These are phyloP conservation scores for Isoperla grammatica DNA, from an alignment of 2,888 invertebrate species.

Conservation along the genomic window DNA sequence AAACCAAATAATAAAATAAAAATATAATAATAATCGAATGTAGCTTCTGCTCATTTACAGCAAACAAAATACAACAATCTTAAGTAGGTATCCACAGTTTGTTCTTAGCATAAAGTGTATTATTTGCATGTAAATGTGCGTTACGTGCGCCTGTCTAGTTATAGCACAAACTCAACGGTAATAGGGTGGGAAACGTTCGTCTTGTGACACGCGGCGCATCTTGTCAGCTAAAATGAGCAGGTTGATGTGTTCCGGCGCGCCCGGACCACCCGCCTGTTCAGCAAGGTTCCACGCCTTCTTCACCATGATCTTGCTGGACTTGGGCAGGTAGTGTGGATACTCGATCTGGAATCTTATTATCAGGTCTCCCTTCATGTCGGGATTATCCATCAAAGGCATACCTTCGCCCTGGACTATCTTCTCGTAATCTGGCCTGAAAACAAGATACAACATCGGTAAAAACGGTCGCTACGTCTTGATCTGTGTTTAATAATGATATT, in stretches of 20 bases:
- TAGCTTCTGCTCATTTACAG: too few species aligned
- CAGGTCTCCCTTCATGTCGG: constrained; percentile 60
- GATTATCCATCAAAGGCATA: constrained; percentile 58
- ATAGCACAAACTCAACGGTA: too few species aligned
- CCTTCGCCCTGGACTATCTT: constrained; percentile 69
- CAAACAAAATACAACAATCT: too few species aligned
- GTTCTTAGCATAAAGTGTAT: too few species aligned
- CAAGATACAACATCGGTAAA: constrained; percentile 26
- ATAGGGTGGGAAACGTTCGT: constrained; percentile 22
- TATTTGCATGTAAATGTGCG: too few species aligned
- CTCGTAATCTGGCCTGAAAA: constrained; percentile 56
- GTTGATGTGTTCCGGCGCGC: constrained; percentile 22
- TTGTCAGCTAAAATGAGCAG: constrained; percentile 23
- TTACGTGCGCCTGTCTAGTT: too few species aligned
- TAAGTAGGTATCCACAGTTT: too few species aligned
- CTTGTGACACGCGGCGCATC: constrained; percentile 18
- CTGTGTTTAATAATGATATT: background rate
- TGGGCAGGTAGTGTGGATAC: constrained; percentile 51
- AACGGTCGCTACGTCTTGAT: background rate
- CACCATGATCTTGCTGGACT: constrained; percentile 43
- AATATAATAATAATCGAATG: too few species aligned
- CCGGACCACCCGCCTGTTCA: constrained; percentile 15
- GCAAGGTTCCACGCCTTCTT: constrained; percentile 31
- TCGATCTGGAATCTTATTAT: constrained; percentile 60
- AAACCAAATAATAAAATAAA: too few species aligned